Percentiles rank a stretch among this genome's conserved stretches.
Conservation (phyloP, 2,888 invertebrate species). For the Gari tellinella region DNA sequence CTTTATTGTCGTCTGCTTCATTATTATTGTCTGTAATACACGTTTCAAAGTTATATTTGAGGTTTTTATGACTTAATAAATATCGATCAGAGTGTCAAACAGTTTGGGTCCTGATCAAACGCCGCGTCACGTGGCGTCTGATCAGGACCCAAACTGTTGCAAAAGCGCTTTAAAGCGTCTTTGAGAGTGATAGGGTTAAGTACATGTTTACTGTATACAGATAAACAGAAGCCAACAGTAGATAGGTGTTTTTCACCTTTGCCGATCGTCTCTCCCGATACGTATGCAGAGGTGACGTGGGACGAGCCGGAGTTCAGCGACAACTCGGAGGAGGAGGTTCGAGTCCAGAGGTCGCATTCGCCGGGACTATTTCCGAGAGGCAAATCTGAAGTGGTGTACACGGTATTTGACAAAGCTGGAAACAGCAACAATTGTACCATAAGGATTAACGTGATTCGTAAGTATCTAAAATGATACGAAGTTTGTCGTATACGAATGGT, state of each 20-base stretch:
- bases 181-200: too few species aligned
- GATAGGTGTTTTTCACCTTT: constrained; percentile 87
- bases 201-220: constrained; percentile 84
- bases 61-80: too few species aligned
- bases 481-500: too few species aligned
- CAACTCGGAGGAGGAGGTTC: constrained; percentile 85
- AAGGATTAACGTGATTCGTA: constrained; percentile 86
- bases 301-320: constrained; percentile 87
- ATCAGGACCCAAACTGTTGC: too few species aligned
- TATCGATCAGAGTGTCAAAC: too few species aligned
- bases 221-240: constrained; percentile 87
- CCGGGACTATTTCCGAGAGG: constrained; percentile 86
- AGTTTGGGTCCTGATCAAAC: too few species aligned
- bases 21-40: too few species aligned
- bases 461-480: too few species aligned
- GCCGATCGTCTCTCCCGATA: constrained; percentile 84
- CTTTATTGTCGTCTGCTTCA: too few species aligned
- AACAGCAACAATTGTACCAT: constrained; percentile 88
- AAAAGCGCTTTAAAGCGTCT: too few species aligned
- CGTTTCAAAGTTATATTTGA: too few species aligned
- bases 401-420: constrained; percentile 87
- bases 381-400: constrained; percentile 87
- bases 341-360: constrained; percentile 83
- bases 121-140: too few species aligned
- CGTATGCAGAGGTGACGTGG: constrained; percentile 84